A percentile compares a stretch with the other conserved stretches of the same genome.
These are phyloP conservation scores for Perca fluviatilis DNA, from an alignment of 2,113 vertebrate species.

Conservation along the genomic window DNA sequence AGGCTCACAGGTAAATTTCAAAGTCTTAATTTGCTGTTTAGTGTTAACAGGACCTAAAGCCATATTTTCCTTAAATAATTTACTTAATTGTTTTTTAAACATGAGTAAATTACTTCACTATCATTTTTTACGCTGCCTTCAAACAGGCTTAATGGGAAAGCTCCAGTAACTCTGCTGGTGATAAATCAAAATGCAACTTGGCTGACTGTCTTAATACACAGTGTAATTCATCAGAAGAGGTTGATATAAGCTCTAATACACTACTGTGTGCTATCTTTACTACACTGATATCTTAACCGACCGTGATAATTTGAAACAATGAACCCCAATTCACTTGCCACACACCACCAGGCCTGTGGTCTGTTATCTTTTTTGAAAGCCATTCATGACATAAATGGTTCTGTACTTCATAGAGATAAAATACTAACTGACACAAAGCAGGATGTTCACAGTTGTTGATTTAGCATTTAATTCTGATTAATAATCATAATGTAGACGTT, in stretches of 20 bases:
- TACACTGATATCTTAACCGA: constrained; percentile 17
- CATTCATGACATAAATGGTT: background rate
- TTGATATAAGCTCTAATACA: constrained; percentile 25
- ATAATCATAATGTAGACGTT: too few relatives aligned
- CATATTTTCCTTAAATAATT: background rate
- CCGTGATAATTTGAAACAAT: constrained; percentile 22
- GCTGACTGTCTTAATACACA: background rate
- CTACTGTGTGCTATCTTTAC: constrained; percentile 57
- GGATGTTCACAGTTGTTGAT: background rate
- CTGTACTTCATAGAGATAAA: constrained; percentile 12
- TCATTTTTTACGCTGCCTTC: background rate
- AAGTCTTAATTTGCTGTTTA: background rate
- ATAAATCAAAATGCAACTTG: background rate
- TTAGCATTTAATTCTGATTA: background rate
- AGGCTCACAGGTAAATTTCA: constrained; percentile 70
- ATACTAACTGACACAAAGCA: background rate
- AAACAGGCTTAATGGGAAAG: background rate
- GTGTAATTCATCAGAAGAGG: background rate
- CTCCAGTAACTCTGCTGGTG: background rate
- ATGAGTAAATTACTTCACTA: background rate
- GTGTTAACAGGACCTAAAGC: background rate
- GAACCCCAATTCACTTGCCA: constrained; percentile 2
- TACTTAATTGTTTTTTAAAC: background rate
- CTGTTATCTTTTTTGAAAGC: constrained; percentile 4
- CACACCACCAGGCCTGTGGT: background rate